Evolutionary conservation across 2,797 vertebrate genomes (phyloP).

Genomic region (Podargus strigoides): DNA sequence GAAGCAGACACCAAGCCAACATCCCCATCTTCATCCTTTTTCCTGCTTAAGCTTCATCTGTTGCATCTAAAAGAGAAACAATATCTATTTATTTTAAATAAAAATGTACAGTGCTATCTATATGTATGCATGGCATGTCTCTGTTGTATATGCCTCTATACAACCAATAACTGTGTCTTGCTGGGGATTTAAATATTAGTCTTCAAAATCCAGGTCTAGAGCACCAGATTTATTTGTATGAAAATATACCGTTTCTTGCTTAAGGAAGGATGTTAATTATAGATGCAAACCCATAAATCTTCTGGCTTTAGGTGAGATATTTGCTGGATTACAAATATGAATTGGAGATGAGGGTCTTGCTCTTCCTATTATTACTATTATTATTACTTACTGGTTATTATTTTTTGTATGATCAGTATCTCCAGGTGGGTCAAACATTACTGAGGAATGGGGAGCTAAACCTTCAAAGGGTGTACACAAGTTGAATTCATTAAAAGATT

Average conservation of each 20-base stretch:
- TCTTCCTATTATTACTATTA: constrained; percentile 46
- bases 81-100: not conserved
- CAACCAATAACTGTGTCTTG: not conserved
- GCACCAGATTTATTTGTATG: constrained; percentile 34
- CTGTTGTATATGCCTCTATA: not conserved
- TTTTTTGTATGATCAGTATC: constrained; percentile 25
- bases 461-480: not conserved
- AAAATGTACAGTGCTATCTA: not conserved
- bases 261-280: constrained; percentile 56
- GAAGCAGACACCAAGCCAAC: not conserved
- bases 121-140: not conserved
- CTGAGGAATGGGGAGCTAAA: not conserved
- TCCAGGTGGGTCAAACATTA: constrained; percentile 21
- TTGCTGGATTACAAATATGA: constrained; percentile 56
- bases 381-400: constrained; percentile 45
- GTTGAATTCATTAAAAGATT: constrained; percentile 38
- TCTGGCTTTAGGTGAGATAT: constrained; percentile 38
- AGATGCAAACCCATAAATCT: constrained; percentile 61
- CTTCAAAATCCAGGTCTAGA: constrained; percentile 35
- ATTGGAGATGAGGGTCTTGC: constrained; percentile 40
- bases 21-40: not conserved
- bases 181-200: constrained; percentile 45
- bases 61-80: not conserved
- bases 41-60: not conserved
- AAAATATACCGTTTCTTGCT: constrained; percentile 22